Base-by-base conservation (phyloP, 1,140 invertebrate species). In the Zaprionus capensis region DNA sequence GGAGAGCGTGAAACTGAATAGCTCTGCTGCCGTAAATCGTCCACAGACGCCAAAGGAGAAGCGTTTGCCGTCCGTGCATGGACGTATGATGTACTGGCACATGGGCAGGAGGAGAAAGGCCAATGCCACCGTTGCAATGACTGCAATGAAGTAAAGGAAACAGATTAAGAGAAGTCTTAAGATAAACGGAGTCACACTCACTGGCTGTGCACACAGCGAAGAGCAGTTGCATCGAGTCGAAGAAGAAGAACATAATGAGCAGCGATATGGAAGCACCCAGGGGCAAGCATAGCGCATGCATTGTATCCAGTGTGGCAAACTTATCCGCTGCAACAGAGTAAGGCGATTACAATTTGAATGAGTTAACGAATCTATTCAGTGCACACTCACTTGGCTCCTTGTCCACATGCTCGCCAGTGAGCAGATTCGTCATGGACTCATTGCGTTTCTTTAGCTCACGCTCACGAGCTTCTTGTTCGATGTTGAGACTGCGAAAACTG, bases 181-280 rank as follows among this genome's bases (percentile, higher is more conserved):
- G 44, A 15, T 17, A 17, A 49, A 24, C 26, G 9, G 9, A 12
- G 22, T 4, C 53, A 28, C 51, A 95, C 95, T 96, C 94, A 99
- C 98, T 97, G 91, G 98, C 98, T 91, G 98, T 99, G 93, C 98
- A 99, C 83, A 99, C 97, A 59, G 98, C 98, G 94, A 99, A 99
- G 5, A 99, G 95, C 94, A 99, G 96, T 94, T 99, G 98, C 96
- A 99, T 98, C 63, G 98, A 99, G 94, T 99, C 98, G 92, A 99
- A 99, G 93, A 99, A 99, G 94, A 99, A 98, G 93, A 99, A 99
- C 98, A 99, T 99, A 74, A 99, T 96, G 20, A 99, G 95, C 67
- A 99, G 94, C 64, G 98, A 99, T 81, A 99, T 96, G 68, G 98
- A 99, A 82, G 98, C 98, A 91, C 98, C 98, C 58, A 99, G 95